Evolutionary conservation across 2,888 invertebrate species (phyloP), one percentile per base, ranked within the genome.

Genomic region (Torymus aiolomorphi): DNA sequence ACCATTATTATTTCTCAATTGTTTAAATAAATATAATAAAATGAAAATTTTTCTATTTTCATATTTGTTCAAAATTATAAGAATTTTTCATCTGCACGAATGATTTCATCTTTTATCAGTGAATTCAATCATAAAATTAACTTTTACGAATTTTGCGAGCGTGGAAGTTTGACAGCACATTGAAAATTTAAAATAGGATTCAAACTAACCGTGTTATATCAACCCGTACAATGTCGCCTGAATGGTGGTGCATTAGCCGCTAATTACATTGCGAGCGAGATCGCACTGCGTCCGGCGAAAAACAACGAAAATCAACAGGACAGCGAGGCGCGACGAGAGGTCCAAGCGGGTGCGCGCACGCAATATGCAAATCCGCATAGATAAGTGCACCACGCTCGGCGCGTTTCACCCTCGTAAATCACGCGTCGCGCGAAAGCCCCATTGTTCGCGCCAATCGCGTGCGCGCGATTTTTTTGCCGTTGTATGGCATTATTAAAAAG

Each of bases 301-400:
- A 24, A 66, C 51, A 57, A 12, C 16, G 42, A 24, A 59, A 52
- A 59, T 24, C 20, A 56, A 49, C 49, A 66, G 59, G 14, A 51
- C 1, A 70, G 20, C 10, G 42, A 61, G 13, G 80, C 66, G 63
- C 13, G 31, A 42, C 51, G 49, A 57, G 59, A 67, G 31, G 65
- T 62, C 61, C 20, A 31, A 31, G 31, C 31, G 31, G 8, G 31
- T 31, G 5, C 31, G 61, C 70, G 82, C 88, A 88, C 85, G 88
- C 88, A 84, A 88, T 87, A 88, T 87, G 87, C 86, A 87, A 88
- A 88, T 87, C 82, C 82, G 65, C 70, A 62, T 59, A 76, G 85
- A 85, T 83, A 85, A 88, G 82, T 83, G 83, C 82, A 66, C 59
- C 83, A 20, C 78, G 61, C 57, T 18, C 49, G 65, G 24, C 16